Base-by-base conservation (phyloP, 2,888 invertebrate genomes). In the Oscheius sp. region DNA sequence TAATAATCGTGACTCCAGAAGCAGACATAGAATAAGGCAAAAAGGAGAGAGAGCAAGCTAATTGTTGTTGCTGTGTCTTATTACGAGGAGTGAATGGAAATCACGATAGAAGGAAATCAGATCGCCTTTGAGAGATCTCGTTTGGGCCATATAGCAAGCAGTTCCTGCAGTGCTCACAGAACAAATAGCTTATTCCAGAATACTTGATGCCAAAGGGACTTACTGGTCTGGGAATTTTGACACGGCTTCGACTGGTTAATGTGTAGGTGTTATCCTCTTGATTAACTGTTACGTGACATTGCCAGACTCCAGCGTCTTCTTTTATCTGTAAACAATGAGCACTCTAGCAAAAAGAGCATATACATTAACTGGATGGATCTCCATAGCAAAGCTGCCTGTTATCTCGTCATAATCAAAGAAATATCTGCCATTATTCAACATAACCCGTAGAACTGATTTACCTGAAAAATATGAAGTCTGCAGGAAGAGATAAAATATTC, bases 321-420 rank as follows among this genome's bases (percentile, higher is more conserved):
- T 23, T 13, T 7, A 69, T 43, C 61, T 72, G 13, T 5, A 45
- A 55, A n/a, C n/a, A 13, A 35, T 9, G 35, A 35, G 3, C n/a
- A 52, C 18, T 18, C 21, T 7, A 52, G 9, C 18, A 52, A 18
- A 18, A 16, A 52, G 6, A 52, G 18, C 7, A 23, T 21, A 61
- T 63, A 76, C 69, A 6, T 66, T 29, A 23, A 84, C 81, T 21
- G 82, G 82, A 2, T 72, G 73, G 35, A 84, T 82, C 75, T 84
- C 82, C 84, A 84, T 82, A 1, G 75, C 74, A 63, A 84, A 84
- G 61, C 82, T 82, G 29, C 84, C 84, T 9, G 80, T 80, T n/a
- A 82, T 63, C 59, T 84, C 84, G 64, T 84, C 81, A 59, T 84
- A 84, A 66, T 81, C 79, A 71, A 84, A 84, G 46, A 77, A 64